Evolutionary conservation across 2,888 invertebrate species (phyloP), one percentile per base, ranked within the genome.

Genomic region (Metallyticus violacea): DNA sequence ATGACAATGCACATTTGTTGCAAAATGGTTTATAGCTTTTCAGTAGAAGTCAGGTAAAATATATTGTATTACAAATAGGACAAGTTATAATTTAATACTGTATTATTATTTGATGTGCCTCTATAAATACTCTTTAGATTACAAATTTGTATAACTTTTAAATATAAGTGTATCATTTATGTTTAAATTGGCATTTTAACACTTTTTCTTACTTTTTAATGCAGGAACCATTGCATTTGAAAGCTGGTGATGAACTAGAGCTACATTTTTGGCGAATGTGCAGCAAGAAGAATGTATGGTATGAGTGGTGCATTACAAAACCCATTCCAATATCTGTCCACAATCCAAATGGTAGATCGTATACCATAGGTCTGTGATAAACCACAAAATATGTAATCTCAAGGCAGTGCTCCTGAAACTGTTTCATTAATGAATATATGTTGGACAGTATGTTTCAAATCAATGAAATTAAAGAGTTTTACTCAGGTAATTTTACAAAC

Each of bases 221-320:
- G 88, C 91, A 97, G 96, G 95, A 95, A 85, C 97, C 97, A 0
- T 90, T 97, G 84, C 93, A 95, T 88, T 91, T 99, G 1, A 94
- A 93, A 86, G 94, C 94, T 86, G 96, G 95, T 1, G 95, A 96
- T 87, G 92, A 92, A 81, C 94, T 99, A 40, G 95, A 94, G 87
- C 94, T 98, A 1, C 95, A 96, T 88, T 97, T 99, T 90, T 99
- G 99, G 98, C 93, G 99, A 40, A 94, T 96, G 88, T 95, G 95
- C 85, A 95, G 94, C 88, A 91, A 94, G 3, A 95, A 96, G 88
- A 96, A 96, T 91, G 98, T 99, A 9, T 99, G 99, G 99, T 99
- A 99, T 90, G 99, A 99, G 91, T 99, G 99, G 99, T 94, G 96
- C 89, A 93, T 96, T 25, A 93, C 94, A 7, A 93, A 94, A 87